Percentiles rank a stretch among this genome's conserved stretches.
Evolutionary conservation across 2,797 vertebrate genomes (phyloP).

Genomic region (Psittacula echo): DNA sequence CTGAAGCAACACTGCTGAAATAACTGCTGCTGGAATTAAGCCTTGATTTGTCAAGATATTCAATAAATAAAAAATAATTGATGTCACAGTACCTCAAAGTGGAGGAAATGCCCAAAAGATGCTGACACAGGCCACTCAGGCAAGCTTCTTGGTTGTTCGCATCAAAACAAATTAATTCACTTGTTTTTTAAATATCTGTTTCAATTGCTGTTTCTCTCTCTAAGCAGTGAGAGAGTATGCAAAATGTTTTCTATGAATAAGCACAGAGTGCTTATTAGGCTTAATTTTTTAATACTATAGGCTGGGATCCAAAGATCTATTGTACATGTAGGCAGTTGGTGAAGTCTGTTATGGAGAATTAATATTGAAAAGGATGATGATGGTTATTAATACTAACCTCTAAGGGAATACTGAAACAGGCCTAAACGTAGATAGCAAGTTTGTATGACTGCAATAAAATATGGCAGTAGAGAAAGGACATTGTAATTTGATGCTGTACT

Average conservation of each 20-base stretch:
- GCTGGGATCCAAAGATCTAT: constrained; percentile 1
- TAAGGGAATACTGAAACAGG: background rate
- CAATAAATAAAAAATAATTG: background rate
- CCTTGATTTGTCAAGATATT: background rate
- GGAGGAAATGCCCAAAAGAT: background rate
- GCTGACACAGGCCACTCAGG: background rate
- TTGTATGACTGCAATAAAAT: constrained; percentile 20
- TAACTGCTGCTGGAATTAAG: background rate
- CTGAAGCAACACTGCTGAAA: background rate
- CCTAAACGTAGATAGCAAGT: background rate
- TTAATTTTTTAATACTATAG: background rate
- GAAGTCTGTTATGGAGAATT: constrained; percentile 6
- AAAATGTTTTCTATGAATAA: constrained; percentile 48
- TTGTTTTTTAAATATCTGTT: background rate
- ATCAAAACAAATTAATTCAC: constrained; percentile 8
- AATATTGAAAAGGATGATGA: constrained; percentile 5
- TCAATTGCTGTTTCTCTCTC: background rate
- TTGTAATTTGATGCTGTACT: constrained; percentile 31
- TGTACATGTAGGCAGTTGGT: background rate
- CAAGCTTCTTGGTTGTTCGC: background rate
- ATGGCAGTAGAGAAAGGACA: constrained; percentile 25
- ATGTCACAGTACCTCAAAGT: background rate
- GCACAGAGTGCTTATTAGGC: background rate
- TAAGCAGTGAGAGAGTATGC: background rate
- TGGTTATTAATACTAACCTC: background rate